Percentiles rank a stretch among this genome's conserved stretches.
Evolutionary conservation across 2,888 invertebrate genomes (phyloP).

Genomic region (Cartodere bifasciata): DNA sequence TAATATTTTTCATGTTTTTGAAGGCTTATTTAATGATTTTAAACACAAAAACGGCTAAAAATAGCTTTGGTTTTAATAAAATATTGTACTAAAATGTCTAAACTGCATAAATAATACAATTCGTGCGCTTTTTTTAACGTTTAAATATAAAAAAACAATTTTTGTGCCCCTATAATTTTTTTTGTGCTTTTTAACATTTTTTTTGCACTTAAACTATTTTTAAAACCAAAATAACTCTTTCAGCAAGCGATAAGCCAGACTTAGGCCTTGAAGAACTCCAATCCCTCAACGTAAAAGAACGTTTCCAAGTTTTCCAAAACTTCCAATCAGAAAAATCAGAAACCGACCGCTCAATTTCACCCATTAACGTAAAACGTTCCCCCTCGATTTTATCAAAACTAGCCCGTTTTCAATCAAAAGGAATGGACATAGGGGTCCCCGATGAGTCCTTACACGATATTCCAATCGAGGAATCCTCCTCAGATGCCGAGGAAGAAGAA

Average conservation of each 20-base stretch:
- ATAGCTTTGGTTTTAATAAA: too few relatives aligned
- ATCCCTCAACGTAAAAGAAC: slow-evolving; percentile 68
- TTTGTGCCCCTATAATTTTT: too few relatives aligned
- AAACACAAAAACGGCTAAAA: too few relatives aligned
- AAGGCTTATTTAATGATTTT: too few relatives aligned
- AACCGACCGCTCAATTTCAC: slow-evolving; percentile 28
- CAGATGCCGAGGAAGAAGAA: slow-evolving; percentile 52
- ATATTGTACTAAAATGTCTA: too few relatives aligned
- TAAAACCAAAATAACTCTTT: too few relatives aligned
- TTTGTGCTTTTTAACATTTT: too few relatives aligned
- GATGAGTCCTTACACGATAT: slow-evolving; percentile 66
- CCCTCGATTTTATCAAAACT: slow-evolving; percentile 67
- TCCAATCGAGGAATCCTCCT: slow-evolving; percentile 55
- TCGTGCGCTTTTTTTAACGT: too few relatives aligned
- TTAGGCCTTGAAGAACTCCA: slow-evolving; percentile 73
- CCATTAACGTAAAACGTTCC: slow-evolving; percentile 50
- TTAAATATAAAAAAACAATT: too few relatives aligned
- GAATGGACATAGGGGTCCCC: slow-evolving; percentile 67
- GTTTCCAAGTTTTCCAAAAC: slow-evolving; percentile 75
- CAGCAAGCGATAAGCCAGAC: slow-evolving; percentile 78
- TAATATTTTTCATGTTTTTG: too few relatives aligned
- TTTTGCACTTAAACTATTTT: too few relatives aligned
- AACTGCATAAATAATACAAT: too few relatives aligned
- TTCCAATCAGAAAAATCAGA: slow-evolving; percentile 37
- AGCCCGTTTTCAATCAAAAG: slow-evolving; percentile 73